Conservation (phyloP, 2,888 invertebrate species). For the Myopa testacea region DNA sequence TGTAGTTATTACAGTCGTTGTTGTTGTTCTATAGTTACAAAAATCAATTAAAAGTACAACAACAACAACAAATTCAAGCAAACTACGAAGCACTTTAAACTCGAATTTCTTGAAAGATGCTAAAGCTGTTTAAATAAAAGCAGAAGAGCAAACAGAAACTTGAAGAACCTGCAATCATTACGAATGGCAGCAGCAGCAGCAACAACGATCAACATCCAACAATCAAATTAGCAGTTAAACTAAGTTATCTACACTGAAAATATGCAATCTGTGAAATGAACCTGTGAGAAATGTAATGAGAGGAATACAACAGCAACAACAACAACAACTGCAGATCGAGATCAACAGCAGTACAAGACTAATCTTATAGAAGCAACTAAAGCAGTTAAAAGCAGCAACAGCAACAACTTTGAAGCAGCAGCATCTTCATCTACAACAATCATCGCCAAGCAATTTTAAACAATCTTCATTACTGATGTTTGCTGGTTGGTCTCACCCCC, state of each 20-base stretch:
- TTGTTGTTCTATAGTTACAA: background rate
- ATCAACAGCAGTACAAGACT: background rate
- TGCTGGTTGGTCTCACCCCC: background rate
- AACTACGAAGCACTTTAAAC: conserved; percentile 35
- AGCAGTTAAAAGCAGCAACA: background rate
- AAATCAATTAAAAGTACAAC: conserved; percentile 13
- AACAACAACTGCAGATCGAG: background rate
- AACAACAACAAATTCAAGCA: conserved; percentile 52
- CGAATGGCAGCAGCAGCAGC: conserved; percentile 19
- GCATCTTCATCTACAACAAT: background rate
- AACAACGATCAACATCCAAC: conserved; percentile 43
- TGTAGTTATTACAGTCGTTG: background rate
- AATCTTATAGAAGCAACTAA: too few relatives aligned
- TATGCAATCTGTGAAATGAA: background rate
- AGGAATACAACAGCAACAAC: background rate
- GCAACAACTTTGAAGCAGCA: background rate
- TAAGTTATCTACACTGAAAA: conserved; percentile 22
- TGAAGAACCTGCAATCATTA: conserved; percentile 8
- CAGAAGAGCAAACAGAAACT: conserved; percentile 13
- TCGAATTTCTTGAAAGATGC: too few relatives aligned
- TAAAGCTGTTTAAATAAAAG: background rate
- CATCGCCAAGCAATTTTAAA: background rate
- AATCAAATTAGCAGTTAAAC: conserved; percentile 34
- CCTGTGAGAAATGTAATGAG: background rate
- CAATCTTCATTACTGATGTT: too few relatives aligned